These are phyloP conservation scores for Apantesis nais DNA, from an alignment of 2,888 invertebrate genomes.

Conservation along the genomic window DNA sequence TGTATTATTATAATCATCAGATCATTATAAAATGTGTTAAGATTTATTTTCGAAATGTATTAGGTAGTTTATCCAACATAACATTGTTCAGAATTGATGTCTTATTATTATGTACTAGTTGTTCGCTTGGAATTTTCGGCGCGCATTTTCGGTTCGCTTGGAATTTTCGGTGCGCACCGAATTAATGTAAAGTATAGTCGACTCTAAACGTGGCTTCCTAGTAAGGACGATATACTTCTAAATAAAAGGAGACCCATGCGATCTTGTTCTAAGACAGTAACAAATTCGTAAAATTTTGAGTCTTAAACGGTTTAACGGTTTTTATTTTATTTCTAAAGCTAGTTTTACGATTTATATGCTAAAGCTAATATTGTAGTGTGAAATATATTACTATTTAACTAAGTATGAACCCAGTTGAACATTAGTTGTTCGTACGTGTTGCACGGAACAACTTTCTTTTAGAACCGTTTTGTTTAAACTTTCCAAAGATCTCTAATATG, in stretches of 20 bases:
- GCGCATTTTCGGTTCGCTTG: too few species aligned
- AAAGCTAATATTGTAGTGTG: not conserved
- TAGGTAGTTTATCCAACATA: too few species aligned
- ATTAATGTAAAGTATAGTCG: too few species aligned
- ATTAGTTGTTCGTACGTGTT: too few species aligned
- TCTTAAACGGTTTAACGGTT: not conserved
- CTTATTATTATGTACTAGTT: too few species aligned
- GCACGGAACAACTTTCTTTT: slow-evolving; percentile 11
- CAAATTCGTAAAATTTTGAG: not conserved
- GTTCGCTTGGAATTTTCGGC: too few species aligned
- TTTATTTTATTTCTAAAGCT: not conserved
- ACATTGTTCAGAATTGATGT: too few species aligned
- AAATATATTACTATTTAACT: not conserved
- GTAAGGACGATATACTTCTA: not conserved
- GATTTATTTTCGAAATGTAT: too few species aligned
- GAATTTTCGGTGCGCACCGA: too few species aligned
- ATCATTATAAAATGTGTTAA: too few species aligned
- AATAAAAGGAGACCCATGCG: not conserved
- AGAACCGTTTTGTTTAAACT: slow-evolving; percentile 15
- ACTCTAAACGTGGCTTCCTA: not conserved
- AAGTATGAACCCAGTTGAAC: not conserved
- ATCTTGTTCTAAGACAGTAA: not conserved
- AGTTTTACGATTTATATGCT: not conserved
- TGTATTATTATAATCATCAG: too few species aligned
- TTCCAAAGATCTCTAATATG: slow-evolving; percentile 2